Evolutionary conservation across 2,113 vertebrate species (phyloP), one percentile per base, ranked within the genome.

Genomic region (Callopanchax toddi): DNA sequence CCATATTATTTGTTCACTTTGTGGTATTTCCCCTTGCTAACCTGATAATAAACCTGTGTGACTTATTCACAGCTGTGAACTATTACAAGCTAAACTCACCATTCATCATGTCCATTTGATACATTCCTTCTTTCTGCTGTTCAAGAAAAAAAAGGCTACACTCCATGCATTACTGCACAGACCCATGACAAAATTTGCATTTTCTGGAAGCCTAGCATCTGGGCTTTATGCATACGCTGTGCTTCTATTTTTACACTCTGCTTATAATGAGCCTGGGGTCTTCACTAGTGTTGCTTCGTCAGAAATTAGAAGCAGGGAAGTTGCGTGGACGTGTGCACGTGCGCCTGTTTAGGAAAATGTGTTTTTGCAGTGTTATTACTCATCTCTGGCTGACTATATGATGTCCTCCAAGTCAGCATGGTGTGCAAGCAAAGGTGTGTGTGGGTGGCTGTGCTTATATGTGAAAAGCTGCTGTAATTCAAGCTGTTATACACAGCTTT

Each of bases 191-290:
- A 50, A 79, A 89, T 84, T 87, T 73, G 73, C 76, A 77, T 86
- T 74, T 86, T 78, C 43, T 69, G 37, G 53, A 79, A 81, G 68
- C 67, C 56, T 46, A 71, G 79, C 85, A 89, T 81, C 79, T 86
- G 85, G 57, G 64, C 71, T 84, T 81, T 86, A 66, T 83, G 83
- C 81, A 80, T 23, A 81, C 29, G 50, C 77, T 79, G 72, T 78
- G 71, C 22, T 85, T 84, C 87, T 87, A 86, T 89, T 87, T 89
- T 86, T 85, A 84, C 65, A 44, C 36, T 22, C 46, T 56, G 58
- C 80, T 80, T 80, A 85, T 85, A 84, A 85, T 82, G 79, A 77
- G 74, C 82, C 63, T 52, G 61, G 67, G 78, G 81, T 85, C 71
- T 69, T 39, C 39, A 25, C 58, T 56, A 42, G 62, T 56, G 76